Evolutionary conservation across 1,140 invertebrate genomes (phyloP).

Genomic region (Sycophaga agraensis): DNA sequence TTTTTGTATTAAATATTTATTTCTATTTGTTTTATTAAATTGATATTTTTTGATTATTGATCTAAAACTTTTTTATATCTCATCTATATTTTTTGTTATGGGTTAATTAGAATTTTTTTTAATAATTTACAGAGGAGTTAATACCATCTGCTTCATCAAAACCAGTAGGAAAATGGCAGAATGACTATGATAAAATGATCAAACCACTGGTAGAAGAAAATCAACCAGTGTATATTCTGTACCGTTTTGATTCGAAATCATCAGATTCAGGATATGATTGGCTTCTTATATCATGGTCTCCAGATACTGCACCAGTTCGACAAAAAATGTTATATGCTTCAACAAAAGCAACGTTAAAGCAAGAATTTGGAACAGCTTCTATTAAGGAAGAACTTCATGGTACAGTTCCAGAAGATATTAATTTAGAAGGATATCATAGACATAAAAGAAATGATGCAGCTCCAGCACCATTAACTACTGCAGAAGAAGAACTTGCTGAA

Average conservation of each 20-base stretch:
- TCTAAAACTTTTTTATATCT: too few relatives aligned
- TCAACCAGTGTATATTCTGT: conserved; percentile 92
- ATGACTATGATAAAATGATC: conserved; percentile 84
- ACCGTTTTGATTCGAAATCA: conserved; percentile 63
- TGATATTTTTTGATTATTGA: too few relatives aligned
- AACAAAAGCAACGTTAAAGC: conserved; percentile 96
- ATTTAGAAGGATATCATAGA: conserved; percentile 77
- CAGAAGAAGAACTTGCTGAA: conserved; percentile 86
- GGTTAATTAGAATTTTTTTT: too few relatives aligned
- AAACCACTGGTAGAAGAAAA: conserved; percentile 77
- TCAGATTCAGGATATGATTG: conserved; percentile 82
- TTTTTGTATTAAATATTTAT: too few relatives aligned
- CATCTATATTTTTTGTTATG: too few relatives aligned
- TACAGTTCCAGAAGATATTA: conserved; percentile 79
- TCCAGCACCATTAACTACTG: conserved; percentile 84
- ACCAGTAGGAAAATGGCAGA: conserved; percentile 77
- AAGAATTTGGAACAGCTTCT: conserved; percentile 87
- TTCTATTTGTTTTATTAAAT: too few relatives aligned
- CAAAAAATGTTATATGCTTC: conserved; percentile 99
- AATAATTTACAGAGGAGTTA: conserved; percentile 73
- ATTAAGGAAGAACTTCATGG: conserved; percentile 93
- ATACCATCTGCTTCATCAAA: conserved; percentile 67
- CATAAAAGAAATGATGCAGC: conserved; percentile 76
- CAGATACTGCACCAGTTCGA: conserved; percentile 83
- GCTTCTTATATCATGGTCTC: conserved; percentile 93